Evolutionary conservation across 2,113 vertebrate species (phyloP), one percentile per base, ranked within the genome.

Genomic region (Cyanoramphus novaezelandiae): DNA sequence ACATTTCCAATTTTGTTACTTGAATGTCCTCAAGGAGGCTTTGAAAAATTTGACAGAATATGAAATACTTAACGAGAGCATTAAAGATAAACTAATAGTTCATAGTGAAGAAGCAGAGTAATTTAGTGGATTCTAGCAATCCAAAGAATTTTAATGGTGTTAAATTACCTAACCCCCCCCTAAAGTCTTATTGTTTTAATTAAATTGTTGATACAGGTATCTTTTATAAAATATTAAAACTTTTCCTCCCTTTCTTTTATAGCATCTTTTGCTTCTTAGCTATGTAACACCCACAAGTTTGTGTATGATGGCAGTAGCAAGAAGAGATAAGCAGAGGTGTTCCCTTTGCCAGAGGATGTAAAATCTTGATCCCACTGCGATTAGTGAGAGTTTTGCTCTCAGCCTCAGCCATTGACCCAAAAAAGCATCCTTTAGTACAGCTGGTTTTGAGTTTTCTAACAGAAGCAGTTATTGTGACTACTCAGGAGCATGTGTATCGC

Each of bases 1-100:
- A 93, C 57, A 76, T 88, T 91, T 93, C 44, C 80, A 80, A 18
- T 89, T 92, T 87, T 89, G 62, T 46, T 86, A 85, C 33, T 41
- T 82, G 65, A 93, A 86, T 81, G 37, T 62, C 74, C 72, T 86
- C 62, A 57, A 71, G 80, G 33, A 84, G 81, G 33, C 65, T 88
- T 75, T 88, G 86, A 79, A 92, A 82, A 76, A 78, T 68, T 76
- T 2, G 9, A 68, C 60, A 27, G 57, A 86, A 75, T 94, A 78
- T 47, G 47, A 90, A 82, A 86, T 0, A 1, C 25, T 81, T 86
- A 71, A 88, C 1, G 3, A 86, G 44, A 65, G 12, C 69, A 37
- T 76, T 84, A 84, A 65, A 83, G 80, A 82, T 82, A 87, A 95
- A 76, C 79, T 47, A 33, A 28, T 79, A 84, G 63, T 57, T 92